Conservation (phyloP, 1,140 invertebrate genomes). For the Orussus abietinus region DNA sequence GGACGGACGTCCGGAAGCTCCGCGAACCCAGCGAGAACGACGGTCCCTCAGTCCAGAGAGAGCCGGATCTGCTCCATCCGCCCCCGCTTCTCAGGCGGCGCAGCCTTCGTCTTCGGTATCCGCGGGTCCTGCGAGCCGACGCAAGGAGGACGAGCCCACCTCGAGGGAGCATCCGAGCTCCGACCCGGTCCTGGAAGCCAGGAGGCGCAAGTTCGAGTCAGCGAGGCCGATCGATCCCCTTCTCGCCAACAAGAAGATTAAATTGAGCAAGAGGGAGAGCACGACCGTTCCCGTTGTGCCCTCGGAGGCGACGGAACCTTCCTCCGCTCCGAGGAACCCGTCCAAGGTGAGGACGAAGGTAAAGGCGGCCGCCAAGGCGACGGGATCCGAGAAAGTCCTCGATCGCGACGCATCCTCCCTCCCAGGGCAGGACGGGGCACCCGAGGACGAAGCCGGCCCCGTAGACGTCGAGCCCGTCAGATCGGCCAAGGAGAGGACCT, state of each 20-base stretch:
- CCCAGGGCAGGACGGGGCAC: no score
- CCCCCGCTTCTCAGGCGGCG: slow-evolving; percentile 11
- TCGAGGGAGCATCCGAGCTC: slow-evolving; percentile 21
- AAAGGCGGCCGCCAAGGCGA: no score
- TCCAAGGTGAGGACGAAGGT: no score
- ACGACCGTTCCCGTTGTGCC: no score
- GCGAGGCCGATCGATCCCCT: slow-evolving; percentile 36
- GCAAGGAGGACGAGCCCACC: slow-evolving; percentile 12
- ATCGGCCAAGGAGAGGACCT: slow-evolving; percentile 24
- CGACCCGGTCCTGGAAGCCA: slow-evolving; percentile 43
- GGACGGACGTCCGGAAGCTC: no score
- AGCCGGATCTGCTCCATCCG: background rate
- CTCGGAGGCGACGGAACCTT: no score
- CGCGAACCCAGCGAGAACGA: no score
- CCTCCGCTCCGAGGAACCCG: slow-evolving; percentile 16
- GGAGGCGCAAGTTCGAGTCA: slow-evolving; percentile 47
- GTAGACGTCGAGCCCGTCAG: slow-evolving; percentile 28
- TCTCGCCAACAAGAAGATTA: slow-evolving; percentile 46
- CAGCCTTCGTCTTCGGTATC: no score
- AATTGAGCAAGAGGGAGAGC: slow-evolving; percentile 36
- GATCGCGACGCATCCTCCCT: no score
- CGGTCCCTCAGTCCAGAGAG: slow-evolving; percentile 24
- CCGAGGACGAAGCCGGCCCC: no score
- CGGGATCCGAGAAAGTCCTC: no score
- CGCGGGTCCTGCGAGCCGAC: no score